Evolutionary conservation across 2,113 vertebrate genomes (phyloP).

Genomic region (Rousettus leschenaultii): DNA sequence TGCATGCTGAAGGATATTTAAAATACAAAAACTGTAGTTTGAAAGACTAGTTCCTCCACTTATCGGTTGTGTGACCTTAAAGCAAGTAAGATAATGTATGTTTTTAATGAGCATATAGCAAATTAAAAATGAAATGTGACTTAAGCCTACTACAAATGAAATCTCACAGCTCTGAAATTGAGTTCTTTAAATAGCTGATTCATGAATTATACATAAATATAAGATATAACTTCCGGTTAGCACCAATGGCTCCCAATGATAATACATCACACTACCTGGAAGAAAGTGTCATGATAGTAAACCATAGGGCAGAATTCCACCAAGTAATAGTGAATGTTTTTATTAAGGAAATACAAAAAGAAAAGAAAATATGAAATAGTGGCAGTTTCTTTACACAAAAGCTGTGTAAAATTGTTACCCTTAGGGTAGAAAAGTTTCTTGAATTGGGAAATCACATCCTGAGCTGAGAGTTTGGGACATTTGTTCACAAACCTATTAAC

Average conservation of each 20-base stretch:
- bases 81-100: neutral
- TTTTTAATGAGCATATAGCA: neutral
- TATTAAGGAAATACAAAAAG: neutral
- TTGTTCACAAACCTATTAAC: slow-evolving; percentile 59
- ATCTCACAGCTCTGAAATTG: neutral
- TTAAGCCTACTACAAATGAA: neutral
- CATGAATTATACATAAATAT: neutral
- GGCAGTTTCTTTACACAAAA: slow-evolving; percentile 14
- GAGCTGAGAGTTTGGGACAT: slow-evolving; percentile 33
- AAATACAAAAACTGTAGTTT: neutral
- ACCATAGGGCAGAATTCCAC: neutral
- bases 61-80: neutral
- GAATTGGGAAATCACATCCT: slow-evolving; percentile 53
- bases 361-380: slow-evolving; percentile 6
- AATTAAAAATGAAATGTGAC: neutral
- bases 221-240: neutral
- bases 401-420: slow-evolving; percentile 26
- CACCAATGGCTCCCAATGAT: neutral
- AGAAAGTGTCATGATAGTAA: neutral
- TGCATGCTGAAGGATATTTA: neutral
- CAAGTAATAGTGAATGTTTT: neutral
- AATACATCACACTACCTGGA: neutral
- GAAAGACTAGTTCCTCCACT: neutral
- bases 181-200: neutral
- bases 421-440: slow-evolving; percentile 43